A percentile compares a stretch with the other conserved stretches of the same genome.
Conservation (phyloP, 2,797 vertebrate species). For the Pristis pectinata region DNA sequence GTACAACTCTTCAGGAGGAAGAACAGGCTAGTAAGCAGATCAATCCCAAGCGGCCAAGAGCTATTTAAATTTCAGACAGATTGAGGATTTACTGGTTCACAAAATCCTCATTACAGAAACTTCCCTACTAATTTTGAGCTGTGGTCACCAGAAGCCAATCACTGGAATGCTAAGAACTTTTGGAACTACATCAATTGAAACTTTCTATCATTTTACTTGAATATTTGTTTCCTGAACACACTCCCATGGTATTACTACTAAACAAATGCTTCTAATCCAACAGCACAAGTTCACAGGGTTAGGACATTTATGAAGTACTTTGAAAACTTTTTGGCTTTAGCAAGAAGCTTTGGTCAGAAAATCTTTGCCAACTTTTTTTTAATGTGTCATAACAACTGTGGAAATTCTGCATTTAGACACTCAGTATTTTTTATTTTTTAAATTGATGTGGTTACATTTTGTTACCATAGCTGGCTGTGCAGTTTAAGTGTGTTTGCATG, state of each 20-base stretch:
- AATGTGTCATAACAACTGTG: constrained; percentile 55
- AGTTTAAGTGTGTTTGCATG: constrained; percentile 58
- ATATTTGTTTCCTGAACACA: constrained; percentile 60
- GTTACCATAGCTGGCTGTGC: constrained; percentile 53
- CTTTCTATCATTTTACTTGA: constrained; percentile 55
- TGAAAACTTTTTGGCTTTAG: constrained; percentile 52
- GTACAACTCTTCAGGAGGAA: constrained; percentile 84
- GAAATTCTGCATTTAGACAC: constrained; percentile 46
- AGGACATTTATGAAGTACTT: constrained; percentile 60
- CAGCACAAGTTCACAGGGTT: constrained; percentile 55
- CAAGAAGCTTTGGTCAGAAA: constrained; percentile 55
- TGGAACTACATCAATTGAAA: constrained; percentile 58
- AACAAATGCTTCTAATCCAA: constrained; percentile 60
- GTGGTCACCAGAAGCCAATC: constrained; percentile 54
- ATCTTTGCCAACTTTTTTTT: constrained; percentile 55
- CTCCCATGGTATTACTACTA: constrained; percentile 52
- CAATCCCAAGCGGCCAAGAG: constrained; percentile 80
- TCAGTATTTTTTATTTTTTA: constrained; percentile 51
- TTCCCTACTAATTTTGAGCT: constrained; percentile 53
- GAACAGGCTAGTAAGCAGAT: constrained; percentile 97
- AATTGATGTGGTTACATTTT: constrained; percentile 49
- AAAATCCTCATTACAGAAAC: constrained; percentile 55
- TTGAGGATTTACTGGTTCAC: constrained; percentile 47
- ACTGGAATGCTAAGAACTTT: constrained; percentile 55
- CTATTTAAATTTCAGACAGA: constrained; percentile 57